phyloP scores from a whole-genome alignment of 2,888 invertebrate genomes.

The Eupeodes luniger region DNA sequence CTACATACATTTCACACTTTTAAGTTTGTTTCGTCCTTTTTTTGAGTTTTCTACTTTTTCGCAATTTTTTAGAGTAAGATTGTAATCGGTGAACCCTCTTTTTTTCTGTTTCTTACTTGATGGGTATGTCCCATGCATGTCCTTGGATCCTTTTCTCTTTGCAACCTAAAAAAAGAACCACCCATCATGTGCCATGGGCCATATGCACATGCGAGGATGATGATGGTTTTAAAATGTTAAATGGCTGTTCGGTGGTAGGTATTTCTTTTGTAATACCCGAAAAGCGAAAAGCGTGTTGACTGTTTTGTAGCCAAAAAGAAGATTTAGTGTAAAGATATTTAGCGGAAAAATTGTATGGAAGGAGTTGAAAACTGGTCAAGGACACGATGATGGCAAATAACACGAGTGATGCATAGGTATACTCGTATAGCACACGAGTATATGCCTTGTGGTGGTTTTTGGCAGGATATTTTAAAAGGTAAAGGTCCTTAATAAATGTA shows the following conservation, averaged over 20 bases:
- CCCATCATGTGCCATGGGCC: constrained; percentile 10
- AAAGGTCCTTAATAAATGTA: neutral
- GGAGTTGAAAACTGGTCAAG: constrained; percentile 70
- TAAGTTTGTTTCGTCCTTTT: constrained; percentile 43
- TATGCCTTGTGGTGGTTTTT: neutral
- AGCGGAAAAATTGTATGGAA: constrained; percentile 64
- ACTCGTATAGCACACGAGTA: too few relatives aligned
- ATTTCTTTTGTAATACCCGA: constrained; percentile 56
- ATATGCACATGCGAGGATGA: neutral
- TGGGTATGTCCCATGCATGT: neutral
- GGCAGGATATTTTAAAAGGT: neutral
- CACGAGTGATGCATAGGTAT: constrained; percentile 11
- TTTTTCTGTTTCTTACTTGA: constrained; percentile 11
- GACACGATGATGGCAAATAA: constrained; percentile 45
- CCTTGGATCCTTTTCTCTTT: constrained; percentile 41
- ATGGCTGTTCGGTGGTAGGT: constrained; percentile 59
- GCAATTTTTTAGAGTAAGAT: constrained; percentile 51
- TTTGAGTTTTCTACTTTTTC: constrained; percentile 42
- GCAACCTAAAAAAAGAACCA: neutral
- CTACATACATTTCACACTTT: constrained; percentile 44
- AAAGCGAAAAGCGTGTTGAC: constrained; percentile 40
- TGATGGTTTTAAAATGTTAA: constrained; percentile 75
- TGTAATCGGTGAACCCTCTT: constrained; percentile 68
- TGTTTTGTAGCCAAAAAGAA: constrained; percentile 48
- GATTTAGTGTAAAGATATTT: constrained; percentile 76